Base-by-base conservation (phyloP, 1,140 invertebrate species). In the Oreohelix idahoensis region DNA sequence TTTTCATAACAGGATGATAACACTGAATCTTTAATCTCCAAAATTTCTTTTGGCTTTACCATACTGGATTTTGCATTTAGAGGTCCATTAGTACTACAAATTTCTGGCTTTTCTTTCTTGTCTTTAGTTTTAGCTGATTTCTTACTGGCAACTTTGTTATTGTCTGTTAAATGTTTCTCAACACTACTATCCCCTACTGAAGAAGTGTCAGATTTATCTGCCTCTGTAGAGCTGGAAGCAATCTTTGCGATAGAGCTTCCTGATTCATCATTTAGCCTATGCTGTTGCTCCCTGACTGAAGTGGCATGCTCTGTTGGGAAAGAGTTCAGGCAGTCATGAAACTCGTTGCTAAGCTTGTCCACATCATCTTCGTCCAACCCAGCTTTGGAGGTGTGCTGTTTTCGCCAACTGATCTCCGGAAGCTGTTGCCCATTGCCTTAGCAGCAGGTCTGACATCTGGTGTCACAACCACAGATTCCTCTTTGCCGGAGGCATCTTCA, bases 361-460 rank as follows among this genome's bases (percentile, higher is more conserved):
- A 39, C 10, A 42, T 49, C 71, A 26, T 74, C 32, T 58, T 58
- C 51, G 8, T 32, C 63, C 32, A n/a, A 29, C 29, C 11, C 2
- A 2, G 32, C 4, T 26, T 39, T 74, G 38, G 36, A 42, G 71
- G 1, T 35, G 1, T 35, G 13, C 1, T n/a, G 23, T 74, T 49
- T 39, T 74, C 42, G 2, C 11, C 71, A 39, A 49, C 1, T n/a
- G 38, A 26, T 49, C 38, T 20, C 2, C 71, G 8, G 23, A 49
- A 74, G 20, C 71, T 74, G 71, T 74, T 74, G 13, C 71, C 71
- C 71, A 74, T 74, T 20, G 71, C 71, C 36, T 26, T 49, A 0
- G 23, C 4, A 11, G 5, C 29, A 32, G 63, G 29, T 35, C 8
- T 29, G 8, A 66, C 29, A 66, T n/a, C 20, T 2, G 63, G 0